Conservation (phyloP, 1,140 invertebrate species). For the Caenorhabditis tropicalis region DNA sequence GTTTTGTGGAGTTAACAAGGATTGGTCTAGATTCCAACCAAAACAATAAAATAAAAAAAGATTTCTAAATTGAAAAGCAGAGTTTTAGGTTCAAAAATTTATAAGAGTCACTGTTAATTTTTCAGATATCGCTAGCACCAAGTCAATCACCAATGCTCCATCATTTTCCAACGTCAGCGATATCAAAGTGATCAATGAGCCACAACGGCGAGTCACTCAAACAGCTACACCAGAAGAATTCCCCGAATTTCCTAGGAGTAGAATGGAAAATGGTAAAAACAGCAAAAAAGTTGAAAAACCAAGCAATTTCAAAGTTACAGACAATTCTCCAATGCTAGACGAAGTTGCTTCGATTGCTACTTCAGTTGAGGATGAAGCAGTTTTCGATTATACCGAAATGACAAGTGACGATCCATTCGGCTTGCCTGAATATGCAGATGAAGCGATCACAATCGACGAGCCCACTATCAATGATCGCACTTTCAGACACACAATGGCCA, state of each 20-base stretch:
- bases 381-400: constrained; percentile 41
- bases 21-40: too few species aligned
- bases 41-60: too few species aligned
- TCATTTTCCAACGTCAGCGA: background rate
- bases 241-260: constrained; percentile 47
- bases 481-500: constrained; percentile 51
- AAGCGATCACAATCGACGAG: constrained; percentile 45
- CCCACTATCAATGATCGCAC: constrained; percentile 41
- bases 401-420: constrained; percentile 30
- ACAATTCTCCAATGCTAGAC: constrained; percentile 21
- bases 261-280: background rate
- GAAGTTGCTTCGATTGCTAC: constrained; percentile 48
- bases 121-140: constrained; percentile 31
- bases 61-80: background rate
- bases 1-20: too few species aligned
- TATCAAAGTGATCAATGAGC: background rate
- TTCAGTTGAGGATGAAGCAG: constrained; percentile 47
- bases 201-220: background rate
- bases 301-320: constrained; percentile 17
- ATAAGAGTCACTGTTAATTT: background rate
- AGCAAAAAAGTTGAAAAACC: background rate
- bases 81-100: background rate
- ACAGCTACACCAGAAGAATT: constrained; percentile 41
- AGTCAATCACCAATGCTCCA: background rate
- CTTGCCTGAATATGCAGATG: constrained; percentile 37